A percentile compares a stretch with the other conserved stretches of the same genome.
Evolutionary conservation across 2,113 vertebrate genomes (phyloP).

Genomic region (Xiphorhynchus elegans): DNA sequence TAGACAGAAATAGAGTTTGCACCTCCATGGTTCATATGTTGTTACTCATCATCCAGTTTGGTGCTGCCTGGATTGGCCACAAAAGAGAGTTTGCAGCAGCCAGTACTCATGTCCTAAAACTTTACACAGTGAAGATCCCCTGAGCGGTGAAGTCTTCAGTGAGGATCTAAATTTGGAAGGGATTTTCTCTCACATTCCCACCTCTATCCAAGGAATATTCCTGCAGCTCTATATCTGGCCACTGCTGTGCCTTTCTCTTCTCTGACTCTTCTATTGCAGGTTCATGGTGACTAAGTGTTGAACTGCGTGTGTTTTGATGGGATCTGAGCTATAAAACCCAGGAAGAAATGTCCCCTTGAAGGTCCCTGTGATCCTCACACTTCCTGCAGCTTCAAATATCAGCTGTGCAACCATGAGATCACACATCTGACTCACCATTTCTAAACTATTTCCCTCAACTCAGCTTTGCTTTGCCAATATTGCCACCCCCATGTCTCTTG

Average conservation of each 20-base stretch:
- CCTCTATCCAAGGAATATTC: background rate
- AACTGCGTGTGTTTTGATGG: background rate
- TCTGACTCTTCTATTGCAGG: background rate
- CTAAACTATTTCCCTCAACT: constrained; percentile 16
- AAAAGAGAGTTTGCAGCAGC: background rate
- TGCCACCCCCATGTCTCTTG: constrained; percentile 16
- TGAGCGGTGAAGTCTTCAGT: background rate
- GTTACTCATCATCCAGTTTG: background rate
- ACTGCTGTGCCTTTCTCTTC: background rate
- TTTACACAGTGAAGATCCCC: background rate
- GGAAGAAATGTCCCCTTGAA: constrained; percentile 2
- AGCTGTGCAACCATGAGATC: constrained; percentile 26
- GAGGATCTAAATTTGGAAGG: background rate
- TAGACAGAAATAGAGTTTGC: background rate
- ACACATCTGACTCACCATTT: constrained; percentile 34
- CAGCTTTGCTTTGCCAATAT: constrained; percentile 44
- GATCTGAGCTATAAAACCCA: background rate
- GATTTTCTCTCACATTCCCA: background rate
- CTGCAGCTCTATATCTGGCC: background rate
- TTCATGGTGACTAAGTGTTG: background rate
- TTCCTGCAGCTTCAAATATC: constrained; percentile 9
- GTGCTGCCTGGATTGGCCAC: background rate
- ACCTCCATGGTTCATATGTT: background rate
- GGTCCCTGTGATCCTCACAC: background rate
- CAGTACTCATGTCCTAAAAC: background rate